These are phyloP conservation scores for Callinectes sapidus DNA, from an alignment of 2,888 invertebrate species.

Conservation along the genomic window DNA sequence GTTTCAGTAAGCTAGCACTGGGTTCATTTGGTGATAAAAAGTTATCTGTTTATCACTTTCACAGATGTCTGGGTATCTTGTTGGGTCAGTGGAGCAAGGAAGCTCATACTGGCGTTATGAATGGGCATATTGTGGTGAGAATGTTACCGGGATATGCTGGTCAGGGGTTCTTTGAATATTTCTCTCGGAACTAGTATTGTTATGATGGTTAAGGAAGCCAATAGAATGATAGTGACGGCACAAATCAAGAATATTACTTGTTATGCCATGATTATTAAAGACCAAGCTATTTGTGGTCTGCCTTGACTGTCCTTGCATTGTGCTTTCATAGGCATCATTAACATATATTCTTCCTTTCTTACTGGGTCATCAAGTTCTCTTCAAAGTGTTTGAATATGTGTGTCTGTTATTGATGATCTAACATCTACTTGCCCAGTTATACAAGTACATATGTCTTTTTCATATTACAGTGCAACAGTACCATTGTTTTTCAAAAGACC, in stretches of 20 bases:
- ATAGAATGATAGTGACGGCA: too few relatives aligned
- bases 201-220: too few relatives aligned
- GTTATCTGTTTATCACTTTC: constrained; percentile 11
- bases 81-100: constrained; percentile 5
- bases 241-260: too few relatives aligned
- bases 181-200: not conserved
- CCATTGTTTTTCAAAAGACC: not conserved
- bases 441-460: not conserved
- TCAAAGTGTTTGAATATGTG: not conserved
- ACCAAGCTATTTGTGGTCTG: too few relatives aligned
- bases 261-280: too few relatives aligned
- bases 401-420: not conserved
- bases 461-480: not conserved
- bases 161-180: not conserved
- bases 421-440: not conserved
- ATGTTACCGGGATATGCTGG: not conserved
- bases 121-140: not conserved
- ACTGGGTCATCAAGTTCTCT: not conserved
- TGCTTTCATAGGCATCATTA: not conserved
- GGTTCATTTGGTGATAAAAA: not conserved
- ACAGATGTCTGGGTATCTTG: not conserved
- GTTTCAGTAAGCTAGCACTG: not conserved
- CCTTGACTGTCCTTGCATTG: not conserved
- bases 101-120: not conserved
- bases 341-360: not conserved